Conservation (phyloP, 2,888 invertebrate species). For the Drosophila helvetica region DNA sequence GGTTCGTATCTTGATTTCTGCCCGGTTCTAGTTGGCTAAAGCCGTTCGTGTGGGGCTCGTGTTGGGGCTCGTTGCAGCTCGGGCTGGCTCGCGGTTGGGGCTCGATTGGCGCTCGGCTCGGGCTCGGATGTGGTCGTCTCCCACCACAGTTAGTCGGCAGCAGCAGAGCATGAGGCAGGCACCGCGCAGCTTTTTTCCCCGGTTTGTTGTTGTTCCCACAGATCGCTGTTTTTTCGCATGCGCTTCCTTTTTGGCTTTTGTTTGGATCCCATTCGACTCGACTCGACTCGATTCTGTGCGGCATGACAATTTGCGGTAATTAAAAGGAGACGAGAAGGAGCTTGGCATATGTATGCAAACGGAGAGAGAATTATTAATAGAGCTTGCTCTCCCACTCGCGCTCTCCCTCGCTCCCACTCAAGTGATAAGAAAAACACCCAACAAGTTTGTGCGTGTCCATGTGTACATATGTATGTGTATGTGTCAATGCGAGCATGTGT, state of each 20-base stretch:
- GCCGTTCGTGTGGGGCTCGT: slow-evolving; percentile 51
- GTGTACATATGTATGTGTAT: slow-evolving; percentile 37
- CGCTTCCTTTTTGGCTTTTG: slow-evolving; percentile 15
- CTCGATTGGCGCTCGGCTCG: slow-evolving; percentile 3
- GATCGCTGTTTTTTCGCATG: slow-evolving; percentile 33
- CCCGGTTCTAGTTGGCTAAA: slow-evolving; percentile 74
- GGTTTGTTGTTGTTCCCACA: not conserved
- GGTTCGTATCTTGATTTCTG: slow-evolving; percentile 69
- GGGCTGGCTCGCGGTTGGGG: slow-evolving; percentile 31
- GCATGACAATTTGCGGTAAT: slow-evolving; percentile 55
- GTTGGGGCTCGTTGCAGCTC: slow-evolving; percentile 8
- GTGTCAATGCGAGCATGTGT: not conserved
- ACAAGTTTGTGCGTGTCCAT: slow-evolving; percentile 16
- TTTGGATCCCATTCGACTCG: slow-evolving; percentile 14
- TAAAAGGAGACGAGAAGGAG: slow-evolving; percentile 17
- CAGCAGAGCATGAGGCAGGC: slow-evolving; percentile 57
- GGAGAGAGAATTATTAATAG: slow-evolving; percentile 49
- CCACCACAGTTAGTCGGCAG: slow-evolving; percentile 64
- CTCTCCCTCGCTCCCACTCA: not conserved
- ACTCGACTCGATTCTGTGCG: slow-evolving; percentile 40
- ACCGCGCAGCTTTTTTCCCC: slow-evolving; percentile 37
- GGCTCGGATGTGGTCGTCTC: slow-evolving; percentile 23
- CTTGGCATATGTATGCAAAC: slow-evolving; percentile 18
- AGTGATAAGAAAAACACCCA: slow-evolving; percentile 23
- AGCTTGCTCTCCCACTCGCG: slow-evolving; percentile 50